Base-by-base conservation (phyloP, 2,113 vertebrate species). In the Elephas maximus region DNA sequence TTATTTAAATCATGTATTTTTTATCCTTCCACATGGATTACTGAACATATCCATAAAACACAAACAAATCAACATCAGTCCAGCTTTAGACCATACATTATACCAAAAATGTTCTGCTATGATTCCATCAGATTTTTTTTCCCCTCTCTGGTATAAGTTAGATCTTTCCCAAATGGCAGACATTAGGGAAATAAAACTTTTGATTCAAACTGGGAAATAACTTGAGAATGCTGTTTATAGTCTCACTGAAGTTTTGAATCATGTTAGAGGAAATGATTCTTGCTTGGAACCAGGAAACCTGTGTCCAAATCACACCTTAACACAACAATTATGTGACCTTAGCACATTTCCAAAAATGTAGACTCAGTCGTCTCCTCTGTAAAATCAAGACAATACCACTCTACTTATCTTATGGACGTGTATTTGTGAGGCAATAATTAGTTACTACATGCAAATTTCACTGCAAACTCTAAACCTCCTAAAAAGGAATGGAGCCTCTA, bases 201-300 rank as follows among this genome's bases (percentile, higher is more conserved):
- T 90, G 18, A 84, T 84, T 86, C 88, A 95, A 85, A 79, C 48
- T 45, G 30, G 57, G 14, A 94, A 94, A 51, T 45, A 57, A 81
- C 28, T 81, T 90, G 71, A 87, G 12, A 81, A 91, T 82, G 45
- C 4, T 77, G 63, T 77, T 93, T 82, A 67, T 51, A 15, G 8
- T 69, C 15, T 53, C 18, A 48, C 41, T 4, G 28, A 90, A 76
- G 30, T 85, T 92, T 88, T 77, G 76, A 77, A 85, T 94, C 9
- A 37, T 23, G 2, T 48, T 86, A 20, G 33, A 93, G 45, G 76
- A 95, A 73, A 77, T 82, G 8, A 88, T 78, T 94, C 60, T 93
- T 15, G 93, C 18, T 65, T 24, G 9, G 4, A 74, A 63, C 1
- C 6, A 53, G 12, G 8, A 81, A 91, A 41, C 0, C 48, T 51